Percentiles rank a stretch among this genome's conserved stretches.
Conservation (phyloP, 2,888 invertebrate genomes). For the Scaeva pyrastri region DNA sequence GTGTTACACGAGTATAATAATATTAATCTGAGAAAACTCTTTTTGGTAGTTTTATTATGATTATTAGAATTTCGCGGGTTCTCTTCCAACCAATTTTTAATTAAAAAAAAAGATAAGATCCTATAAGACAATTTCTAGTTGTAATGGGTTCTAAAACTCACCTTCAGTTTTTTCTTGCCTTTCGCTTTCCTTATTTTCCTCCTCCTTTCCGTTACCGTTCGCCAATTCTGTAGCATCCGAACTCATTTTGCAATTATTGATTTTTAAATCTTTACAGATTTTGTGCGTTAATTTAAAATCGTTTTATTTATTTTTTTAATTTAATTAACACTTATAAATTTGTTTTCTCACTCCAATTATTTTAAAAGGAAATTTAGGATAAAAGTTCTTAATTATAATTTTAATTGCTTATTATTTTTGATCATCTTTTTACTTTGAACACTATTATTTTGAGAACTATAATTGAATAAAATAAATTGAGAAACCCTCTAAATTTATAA, state of each 20-base stretch:
- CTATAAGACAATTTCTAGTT: not conserved
- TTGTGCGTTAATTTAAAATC: not conserved
- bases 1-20: no score
- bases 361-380: not conserved
- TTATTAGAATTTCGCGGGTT: no score
- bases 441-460: not conserved
- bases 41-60: no score
- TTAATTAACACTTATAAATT: not conserved
- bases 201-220: slow-evolving; percentile 54
- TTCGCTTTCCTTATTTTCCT: slow-evolving; percentile 47
- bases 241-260: slow-evolving; percentile 58
- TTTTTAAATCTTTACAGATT: slow-evolving; percentile 33
- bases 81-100: no score
- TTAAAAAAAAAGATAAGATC: no score
- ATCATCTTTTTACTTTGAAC: slow-evolving; percentile 39
- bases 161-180: slow-evolving; percentile 59
- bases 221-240: slow-evolving; percentile 53
- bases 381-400: slow-evolving; percentile 5
- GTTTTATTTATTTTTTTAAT: not conserved
- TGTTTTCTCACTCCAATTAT: slow-evolving; percentile 23
- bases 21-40: no score
- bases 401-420: slow-evolving; percentile 46
- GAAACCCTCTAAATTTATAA: not conserved
- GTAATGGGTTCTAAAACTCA: slow-evolving; percentile 16
- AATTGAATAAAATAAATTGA: not conserved